phyloP scores from a whole-genome alignment of 2,797 vertebrate species.

The Buphagus erythrorhynchus region DNA sequence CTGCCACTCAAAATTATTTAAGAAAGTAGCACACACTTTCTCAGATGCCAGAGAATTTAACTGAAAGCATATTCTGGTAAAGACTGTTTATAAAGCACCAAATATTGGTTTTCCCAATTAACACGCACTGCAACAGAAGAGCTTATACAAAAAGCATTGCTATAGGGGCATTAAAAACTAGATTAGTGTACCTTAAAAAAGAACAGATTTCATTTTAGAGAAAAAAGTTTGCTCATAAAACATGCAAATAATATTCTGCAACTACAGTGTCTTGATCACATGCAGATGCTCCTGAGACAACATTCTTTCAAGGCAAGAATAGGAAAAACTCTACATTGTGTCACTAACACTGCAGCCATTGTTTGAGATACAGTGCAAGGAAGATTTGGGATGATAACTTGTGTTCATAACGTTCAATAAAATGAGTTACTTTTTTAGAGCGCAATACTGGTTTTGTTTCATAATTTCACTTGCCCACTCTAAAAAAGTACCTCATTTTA shows the following conservation, averaged over 20 bases:
- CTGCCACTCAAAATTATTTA: neutral
- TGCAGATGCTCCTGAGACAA: neutral
- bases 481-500: neutral
- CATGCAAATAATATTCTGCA: neutral
- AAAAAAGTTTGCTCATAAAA: neutral
- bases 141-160: neutral
- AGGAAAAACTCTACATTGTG: neutral
- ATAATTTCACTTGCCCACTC: neutral
- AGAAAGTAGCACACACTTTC: neutral
- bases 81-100: neutral
- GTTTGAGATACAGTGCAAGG: neutral
- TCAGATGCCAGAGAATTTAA: neutral
- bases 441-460: neutral
- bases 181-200: neutral
- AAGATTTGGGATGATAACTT: neutral
- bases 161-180: neutral
- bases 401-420: neutral
- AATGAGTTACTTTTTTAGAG: neutral
- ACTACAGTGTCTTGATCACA: neutral
- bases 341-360: neutral
- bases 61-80: neutral
- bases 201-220: neutral
- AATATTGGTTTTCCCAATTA: neutral
- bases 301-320: neutral
- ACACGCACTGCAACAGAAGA: neutral